phyloP scores from a whole-genome alignment of 1,140 invertebrate genomes.

The Grapholita molesta region DNA sequence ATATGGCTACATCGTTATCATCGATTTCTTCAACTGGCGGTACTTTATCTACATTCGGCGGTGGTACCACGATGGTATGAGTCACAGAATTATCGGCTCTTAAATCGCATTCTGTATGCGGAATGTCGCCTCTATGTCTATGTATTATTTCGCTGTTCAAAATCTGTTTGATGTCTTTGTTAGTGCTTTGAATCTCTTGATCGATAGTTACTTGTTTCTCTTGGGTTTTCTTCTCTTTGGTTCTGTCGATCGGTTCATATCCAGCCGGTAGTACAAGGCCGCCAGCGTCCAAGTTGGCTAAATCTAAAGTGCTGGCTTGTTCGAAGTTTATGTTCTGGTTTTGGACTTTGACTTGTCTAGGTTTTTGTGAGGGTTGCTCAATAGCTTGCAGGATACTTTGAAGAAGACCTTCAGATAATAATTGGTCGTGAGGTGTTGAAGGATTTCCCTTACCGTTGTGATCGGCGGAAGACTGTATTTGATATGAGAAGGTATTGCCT shows the following conservation, averaged over 20 bases:
- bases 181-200: slow-evolving; percentile 45
- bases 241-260: slow-evolving; percentile 63
- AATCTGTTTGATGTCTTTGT: slow-evolving; percentile 41
- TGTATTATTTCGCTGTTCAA: slow-evolving; percentile 40
- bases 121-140: slow-evolving; percentile 50
- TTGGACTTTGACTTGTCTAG: slow-evolving; percentile 32
- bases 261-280: slow-evolving; percentile 57
- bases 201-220: slow-evolving; percentile 24
- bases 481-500: slow-evolving; percentile 83
- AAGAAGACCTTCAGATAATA: slow-evolving; percentile 86
- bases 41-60: slow-evolving; percentile 46
- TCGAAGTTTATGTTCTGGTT: slow-evolving; percentile 23
- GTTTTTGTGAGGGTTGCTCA: slow-evolving; percentile 49
- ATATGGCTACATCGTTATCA: slow-evolving; percentile 78
- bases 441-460: slow-evolving; percentile 67
- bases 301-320: slow-evolving; percentile 25
- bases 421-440: slow-evolving; percentile 82
- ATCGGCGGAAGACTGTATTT: slow-evolving; percentile 82
- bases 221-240: slow-evolving; percentile 33
- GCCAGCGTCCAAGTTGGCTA: slow-evolving; percentile 29
- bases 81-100: slow-evolving; percentile 56
- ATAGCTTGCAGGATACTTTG: slow-evolving; percentile 84
- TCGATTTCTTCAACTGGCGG: slow-evolving; percentile 59
- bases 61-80: slow-evolving; percentile 55
- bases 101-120: slow-evolving; percentile 56